Base-by-base conservation (phyloP, 2,888 invertebrate species). In the Pyrgus malvae region DNA sequence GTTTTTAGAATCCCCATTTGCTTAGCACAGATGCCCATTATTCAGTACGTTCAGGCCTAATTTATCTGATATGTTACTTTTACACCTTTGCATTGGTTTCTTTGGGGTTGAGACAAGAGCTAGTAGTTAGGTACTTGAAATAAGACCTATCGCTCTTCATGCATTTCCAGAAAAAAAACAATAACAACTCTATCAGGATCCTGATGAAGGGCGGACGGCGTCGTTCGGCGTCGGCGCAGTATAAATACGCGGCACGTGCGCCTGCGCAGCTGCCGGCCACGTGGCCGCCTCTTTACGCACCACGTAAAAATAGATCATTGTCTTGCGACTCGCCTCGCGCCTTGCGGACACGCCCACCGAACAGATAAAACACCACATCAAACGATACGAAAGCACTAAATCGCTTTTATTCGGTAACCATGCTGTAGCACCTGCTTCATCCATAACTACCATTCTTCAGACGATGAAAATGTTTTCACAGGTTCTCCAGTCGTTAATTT, bases 321-420 rank as follows among this genome's bases (percentile, higher is more conserved):
- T 88, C 89, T 84, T 69, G 64, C 57, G 48, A 51, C 51, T 50
- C 23, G 53, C 38, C 50, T 41, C 63, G 62, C 61, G 68, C 62
- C 60, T 67, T 62, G 61, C 65, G 68, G 77, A 76, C 89, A 87
- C 89, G 87, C 89, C 89, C 76, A 86, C 81, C 64, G 63, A 66
- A 68, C 80, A 83, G 78, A 87, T 87, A 87, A 87, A 89, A 86
- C 83, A 83, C 85, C 87, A 85, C 89, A 89, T 86, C 86, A 89
- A 85, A 87, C 78, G 74, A 68, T 73, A 74, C 71, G 77, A 72
- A 74, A 67, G 78, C 45, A 40, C 55, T 75, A 83, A 84, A 81
- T 77, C 70, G 73, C 72, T 78, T 81, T 81, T 78, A 76, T 80
- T 78, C 76, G 72, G 73, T 76, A 72, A 70, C 69, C 69, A 59